A percentile compares a stretch with the other conserved stretches of the same genome.
Evolutionary conservation across 2,888 invertebrate species (phyloP).

Genomic region (Cheilosia pagana): DNA sequence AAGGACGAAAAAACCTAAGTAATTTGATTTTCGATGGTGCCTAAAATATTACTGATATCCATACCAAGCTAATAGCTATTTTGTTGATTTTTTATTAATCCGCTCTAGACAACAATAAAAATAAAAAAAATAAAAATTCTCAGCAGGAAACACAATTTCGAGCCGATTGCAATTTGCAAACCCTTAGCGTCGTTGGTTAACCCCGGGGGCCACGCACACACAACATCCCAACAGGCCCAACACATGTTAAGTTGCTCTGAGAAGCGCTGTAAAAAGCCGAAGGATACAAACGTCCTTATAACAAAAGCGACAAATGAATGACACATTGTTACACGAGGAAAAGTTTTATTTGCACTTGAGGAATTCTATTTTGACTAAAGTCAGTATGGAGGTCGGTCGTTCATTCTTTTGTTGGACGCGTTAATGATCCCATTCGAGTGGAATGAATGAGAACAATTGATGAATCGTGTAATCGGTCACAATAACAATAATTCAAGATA

Average conservation of each 20-base stretch:
- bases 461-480: conserved; percentile 47
- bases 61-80: too few relatives aligned
- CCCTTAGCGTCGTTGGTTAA: neutral
- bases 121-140: too few relatives aligned
- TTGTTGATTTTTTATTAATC: too few relatives aligned
- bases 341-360: conserved; percentile 56
- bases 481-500: conserved; percentile 1
- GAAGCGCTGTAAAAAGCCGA: neutral
- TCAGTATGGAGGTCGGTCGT: conserved; percentile 29
- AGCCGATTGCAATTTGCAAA: too few relatives aligned
- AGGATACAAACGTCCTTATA: neutral
- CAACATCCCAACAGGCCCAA: neutral
- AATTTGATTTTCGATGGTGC: too few relatives aligned
- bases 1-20: too few relatives aligned
- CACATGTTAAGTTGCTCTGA: conserved; percentile 1
- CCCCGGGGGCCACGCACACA: neutral
- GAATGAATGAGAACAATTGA: conserved; percentile 61
- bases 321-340: conserved; percentile 35
- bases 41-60: too few relatives aligned
- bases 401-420: conserved; percentile 25
- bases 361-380: conserved; percentile 51
- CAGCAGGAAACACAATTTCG: too few relatives aligned
- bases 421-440: conserved; percentile 51
- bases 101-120: too few relatives aligned
- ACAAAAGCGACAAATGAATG: conserved; percentile 2